Evolutionary conservation across 2,888 invertebrate species (phyloP), one percentile per base, ranked within the genome.

Genomic region (Cheilosia variabilis): DNA sequence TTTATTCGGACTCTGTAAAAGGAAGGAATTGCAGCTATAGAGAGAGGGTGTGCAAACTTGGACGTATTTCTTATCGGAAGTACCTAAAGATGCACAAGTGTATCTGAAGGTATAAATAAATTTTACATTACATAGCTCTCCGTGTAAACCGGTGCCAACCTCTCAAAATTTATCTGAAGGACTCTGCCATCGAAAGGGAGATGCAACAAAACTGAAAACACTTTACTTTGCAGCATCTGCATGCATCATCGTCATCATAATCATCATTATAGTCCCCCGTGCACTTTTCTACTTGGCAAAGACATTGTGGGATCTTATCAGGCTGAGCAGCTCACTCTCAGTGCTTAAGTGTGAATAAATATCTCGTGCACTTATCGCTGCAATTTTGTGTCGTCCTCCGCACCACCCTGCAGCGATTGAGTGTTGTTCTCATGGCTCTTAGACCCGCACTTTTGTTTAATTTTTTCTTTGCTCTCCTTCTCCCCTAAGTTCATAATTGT

Each of bases 301-400:
- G 63, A 79, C 79, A 73, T 75, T 79, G 79, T 79, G 13, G 58
- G 79, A 79, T 77, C 69, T 60, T 79, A 71, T 69, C 71, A 84
- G 72, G 73, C 73, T 63, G 57, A 71, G 69, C 57, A 47, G 66
- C 62, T 68, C 60, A 9, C 50, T 58, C 55, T 45, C 43, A 45
- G n/a, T 6, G 37, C 31, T 43, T 52, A 45, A 71, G 71, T 71
- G 75, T 80, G 71, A 79, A 71, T 80, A 76, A 76, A 76, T 58
- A 80, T 72, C 72, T 72, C 57, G 22, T 63, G 81, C 86, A 86
- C 81, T 86, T 77, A 86, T 86, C 86, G 80, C 58, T 81, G 86
- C 86, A 80, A 80, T 72, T 80, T 76, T 43, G 55, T 72, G 22
- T 52, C 22, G 50, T 65, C 43, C 75, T 52, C 19, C 47, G 19